These are phyloP conservation scores for Diaperis boleti DNA, from an alignment of 2,888 invertebrate genomes.

Conservation along the genomic window DNA sequence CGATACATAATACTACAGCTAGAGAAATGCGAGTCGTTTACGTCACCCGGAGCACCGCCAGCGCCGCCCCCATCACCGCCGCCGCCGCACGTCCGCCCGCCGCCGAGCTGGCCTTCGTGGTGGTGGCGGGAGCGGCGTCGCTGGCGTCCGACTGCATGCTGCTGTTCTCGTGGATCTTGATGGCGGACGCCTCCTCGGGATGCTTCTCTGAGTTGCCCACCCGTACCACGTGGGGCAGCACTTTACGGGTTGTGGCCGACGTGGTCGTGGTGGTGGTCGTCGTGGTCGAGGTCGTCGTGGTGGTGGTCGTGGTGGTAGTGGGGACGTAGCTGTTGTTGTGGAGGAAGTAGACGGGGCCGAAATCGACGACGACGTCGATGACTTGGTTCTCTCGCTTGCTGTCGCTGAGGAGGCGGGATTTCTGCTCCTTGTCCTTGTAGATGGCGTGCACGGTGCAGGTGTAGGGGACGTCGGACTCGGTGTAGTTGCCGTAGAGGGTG, in stretches of 20 bases:
- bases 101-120: slow-evolving; percentile 58
- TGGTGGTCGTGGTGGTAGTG: slow-evolving; percentile 77
- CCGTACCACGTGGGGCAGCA: slow-evolving; percentile 48
- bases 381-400: slow-evolving; percentile 76
- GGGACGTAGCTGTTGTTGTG: slow-evolving; percentile 83
- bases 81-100: slow-evolving; percentile 13
- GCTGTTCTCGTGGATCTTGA: slow-evolving; percentile 64
- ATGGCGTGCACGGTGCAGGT: slow-evolving; percentile 77
- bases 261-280: slow-evolving; percentile 66
- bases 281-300: slow-evolving; percentile 68
- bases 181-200: slow-evolving; percentile 42
- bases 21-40: slow-evolving; percentile 44
- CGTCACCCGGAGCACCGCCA: slow-evolving; percentile 49
- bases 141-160: slow-evolving; percentile 59
- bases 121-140: slow-evolving; percentile 54
- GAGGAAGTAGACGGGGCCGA: slow-evolving; percentile 82
- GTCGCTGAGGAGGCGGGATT: slow-evolving; percentile 73
- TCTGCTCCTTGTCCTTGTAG: slow-evolving; percentile 74
- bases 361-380: slow-evolving; percentile 77
- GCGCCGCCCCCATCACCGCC: slow-evolving; percentile 16
- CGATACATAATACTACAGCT: slow-evolving; percentile 28
- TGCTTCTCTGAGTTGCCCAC: slow-evolving; percentile 39
- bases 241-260: slow-evolving; percentile 69
- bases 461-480: slow-evolving; percentile 81
- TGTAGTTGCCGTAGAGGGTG: slow-evolving; percentile 79